phyloP scores from a whole-genome alignment of 2,113 vertebrate species.

The Seriola rivoliana region DNA sequence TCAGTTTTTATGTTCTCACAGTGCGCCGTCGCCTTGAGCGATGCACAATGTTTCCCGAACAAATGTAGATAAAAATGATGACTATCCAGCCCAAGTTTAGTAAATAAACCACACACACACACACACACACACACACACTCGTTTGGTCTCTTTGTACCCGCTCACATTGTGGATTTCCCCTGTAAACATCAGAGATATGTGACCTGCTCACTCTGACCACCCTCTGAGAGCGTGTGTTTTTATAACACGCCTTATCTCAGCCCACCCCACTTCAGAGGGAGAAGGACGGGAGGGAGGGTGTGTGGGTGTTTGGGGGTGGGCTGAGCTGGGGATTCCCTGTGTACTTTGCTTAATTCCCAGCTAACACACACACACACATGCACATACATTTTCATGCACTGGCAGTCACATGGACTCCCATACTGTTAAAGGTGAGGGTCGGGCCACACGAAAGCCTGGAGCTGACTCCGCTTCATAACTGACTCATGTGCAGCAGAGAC shows the following conservation, averaged over 20 bases:
- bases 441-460: constrained; percentile 11
- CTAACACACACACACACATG: constrained; percentile 6
- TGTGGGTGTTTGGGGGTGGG: not conserved
- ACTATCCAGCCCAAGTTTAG: constrained; percentile 11
- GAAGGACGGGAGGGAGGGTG: not conserved
- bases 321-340: constrained; percentile 60
- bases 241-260: constrained; percentile 67
- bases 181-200: constrained; percentile 69
- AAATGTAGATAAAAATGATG: constrained; percentile 42
- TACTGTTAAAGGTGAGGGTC: constrained; percentile 31
- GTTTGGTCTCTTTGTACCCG: constrained; percentile 3
- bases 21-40: constrained; percentile 38
- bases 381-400: not conserved
- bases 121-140: constrained; percentile 2
- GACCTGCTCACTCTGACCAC: constrained; percentile 56
- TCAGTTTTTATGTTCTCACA: constrained; percentile 8
- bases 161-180: constrained; percentile 52
- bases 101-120: constrained; percentile 28
- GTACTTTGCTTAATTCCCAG: constrained; percentile 37
- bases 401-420: not conserved
- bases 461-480: constrained; percentile 6
- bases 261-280: constrained; percentile 61
- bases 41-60: constrained; percentile 47
- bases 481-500: constrained; percentile 25
- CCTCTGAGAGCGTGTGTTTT: constrained; percentile 68